Evolutionary conservation across 2,113 vertebrate genomes (phyloP).

Genomic region (Odobenus rosmarus): DNA sequence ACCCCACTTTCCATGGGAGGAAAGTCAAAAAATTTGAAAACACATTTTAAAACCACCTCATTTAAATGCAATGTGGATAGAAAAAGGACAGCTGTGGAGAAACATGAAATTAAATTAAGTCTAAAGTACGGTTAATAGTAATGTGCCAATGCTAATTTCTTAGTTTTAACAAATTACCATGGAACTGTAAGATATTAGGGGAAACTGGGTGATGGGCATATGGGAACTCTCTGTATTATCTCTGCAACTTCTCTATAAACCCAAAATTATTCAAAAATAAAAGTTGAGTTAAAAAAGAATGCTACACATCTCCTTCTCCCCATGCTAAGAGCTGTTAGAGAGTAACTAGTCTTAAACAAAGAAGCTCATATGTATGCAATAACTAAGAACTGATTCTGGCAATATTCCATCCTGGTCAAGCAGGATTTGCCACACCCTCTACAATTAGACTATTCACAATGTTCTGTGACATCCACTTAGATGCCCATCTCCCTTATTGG

Average conservation of each 20-base stretch:
- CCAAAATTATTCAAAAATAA: slow-evolving; percentile 28
- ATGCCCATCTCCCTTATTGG: background rate
- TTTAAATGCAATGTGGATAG: background rate
- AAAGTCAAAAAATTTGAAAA: background rate
- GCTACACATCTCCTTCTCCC: background rate
- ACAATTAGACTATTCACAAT: background rate
- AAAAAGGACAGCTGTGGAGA: background rate
- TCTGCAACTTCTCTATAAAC: background rate
- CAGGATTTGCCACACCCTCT: background rate
- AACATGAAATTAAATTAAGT: background rate
- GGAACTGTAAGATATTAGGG: background rate
- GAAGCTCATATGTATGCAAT: background rate
- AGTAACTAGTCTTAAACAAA: background rate
- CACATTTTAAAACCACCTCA: background rate
- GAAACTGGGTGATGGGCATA: background rate
- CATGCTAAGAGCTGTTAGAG: background rate
- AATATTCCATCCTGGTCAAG: background rate
- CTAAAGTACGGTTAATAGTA: background rate
- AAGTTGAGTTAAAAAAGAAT: background rate
- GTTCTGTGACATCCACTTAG: background rate
- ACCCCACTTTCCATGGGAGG: background rate
- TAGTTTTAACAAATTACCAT: background rate
- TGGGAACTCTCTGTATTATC: background rate
- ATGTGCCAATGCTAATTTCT: background rate
- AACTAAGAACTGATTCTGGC: background rate